A percentile compares a stretch with the other conserved stretches of the same genome.
phyloP scores from a whole-genome alignment of 2,888 invertebrate genomes.

The Himalopsyche tibetana region DNA sequence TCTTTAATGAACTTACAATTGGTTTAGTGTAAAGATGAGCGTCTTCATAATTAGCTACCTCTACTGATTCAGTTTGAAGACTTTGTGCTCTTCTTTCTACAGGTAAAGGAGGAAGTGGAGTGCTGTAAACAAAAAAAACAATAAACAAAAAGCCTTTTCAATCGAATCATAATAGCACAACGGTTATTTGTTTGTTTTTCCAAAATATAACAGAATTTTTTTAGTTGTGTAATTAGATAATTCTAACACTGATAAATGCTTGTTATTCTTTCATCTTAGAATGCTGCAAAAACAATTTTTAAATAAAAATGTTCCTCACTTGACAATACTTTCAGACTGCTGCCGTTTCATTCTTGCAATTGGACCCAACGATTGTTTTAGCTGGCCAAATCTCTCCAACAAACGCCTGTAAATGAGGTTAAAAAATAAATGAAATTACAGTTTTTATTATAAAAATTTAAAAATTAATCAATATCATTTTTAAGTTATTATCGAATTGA shows the following conservation, averaged over 20 bases:
- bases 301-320: constrained; percentile 75
- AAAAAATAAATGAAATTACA: not conserved
- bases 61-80: constrained; percentile 73
- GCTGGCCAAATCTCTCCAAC: constrained; percentile 90
- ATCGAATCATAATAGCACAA: no score
- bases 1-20: constrained; percentile 72
- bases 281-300: constrained; percentile 38
- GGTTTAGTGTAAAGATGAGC: constrained; percentile 87
- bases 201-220: no score
- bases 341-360: constrained; percentile 80
- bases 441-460: not conserved
- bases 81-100: constrained; percentile 80
- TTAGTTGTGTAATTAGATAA: no score
- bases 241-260: no score
- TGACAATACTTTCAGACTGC: constrained; percentile 88
- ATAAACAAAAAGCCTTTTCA: not conserved
- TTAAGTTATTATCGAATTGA: no score
- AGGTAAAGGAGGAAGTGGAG: constrained; percentile 89
- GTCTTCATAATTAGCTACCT: constrained; percentile 76
- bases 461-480: no score
- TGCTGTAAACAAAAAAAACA: constrained; percentile 74
- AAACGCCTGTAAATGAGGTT: constrained; percentile 79
- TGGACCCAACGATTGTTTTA: constrained; percentile 86
- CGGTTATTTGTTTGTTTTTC: no score
- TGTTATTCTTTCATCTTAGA: not conserved